Evolutionary conservation across 2,888 invertebrate genomes (phyloP).

Genomic region (Agrotis segetum): DNA sequence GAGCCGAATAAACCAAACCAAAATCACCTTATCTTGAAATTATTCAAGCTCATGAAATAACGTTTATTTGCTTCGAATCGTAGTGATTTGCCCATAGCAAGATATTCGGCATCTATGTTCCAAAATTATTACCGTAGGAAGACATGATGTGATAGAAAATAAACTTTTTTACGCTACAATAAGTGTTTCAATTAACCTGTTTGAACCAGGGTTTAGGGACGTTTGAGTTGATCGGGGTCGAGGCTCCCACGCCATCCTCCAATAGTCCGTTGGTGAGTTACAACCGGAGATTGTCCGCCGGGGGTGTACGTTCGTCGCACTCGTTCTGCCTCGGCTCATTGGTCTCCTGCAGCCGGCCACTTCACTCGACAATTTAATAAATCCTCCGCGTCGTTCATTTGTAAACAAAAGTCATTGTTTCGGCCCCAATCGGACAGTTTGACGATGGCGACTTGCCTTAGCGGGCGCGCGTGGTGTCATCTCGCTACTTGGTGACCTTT

Average conservation of each 20-base stretch:
- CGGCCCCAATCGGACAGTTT: slow-evolving; percentile 84
- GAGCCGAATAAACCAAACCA: slow-evolving; percentile 53
- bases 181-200: slow-evolving; percentile 70
- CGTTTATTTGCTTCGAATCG: slow-evolving; percentile 82
- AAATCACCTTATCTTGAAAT: slow-evolving; percentile 4
- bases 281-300: slow-evolving; percentile 68
- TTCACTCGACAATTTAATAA: slow-evolving; percentile 85
- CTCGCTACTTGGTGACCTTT: slow-evolving; percentile 71
- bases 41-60: slow-evolving; percentile 20
- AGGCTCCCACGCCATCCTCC: slow-evolving; percentile 86
- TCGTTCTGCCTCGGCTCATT: slow-evolving; percentile 81
- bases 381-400: slow-evolving; percentile 84
- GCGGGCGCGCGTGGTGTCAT: slow-evolving; percentile 81
- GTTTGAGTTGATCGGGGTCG: slow-evolving; percentile 71
- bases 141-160: slow-evolving; percentile 90
- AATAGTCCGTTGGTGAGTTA: slow-evolving; percentile 66
- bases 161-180: slow-evolving; percentile 89
- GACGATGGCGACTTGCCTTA: slow-evolving; percentile 83
- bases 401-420: slow-evolving; percentile 91
- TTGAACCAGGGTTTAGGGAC: slow-evolving; percentile 57
- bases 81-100: slow-evolving; percentile 84
- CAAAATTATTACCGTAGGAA: slow-evolving; percentile 87
- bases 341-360: slow-evolving; percentile 77
- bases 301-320: slow-evolving; percentile 83
- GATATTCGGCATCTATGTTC: slow-evolving; percentile 87